Conservation (phyloP, 2,797 vertebrate genomes). For the Tragopan temminckii region DNA sequence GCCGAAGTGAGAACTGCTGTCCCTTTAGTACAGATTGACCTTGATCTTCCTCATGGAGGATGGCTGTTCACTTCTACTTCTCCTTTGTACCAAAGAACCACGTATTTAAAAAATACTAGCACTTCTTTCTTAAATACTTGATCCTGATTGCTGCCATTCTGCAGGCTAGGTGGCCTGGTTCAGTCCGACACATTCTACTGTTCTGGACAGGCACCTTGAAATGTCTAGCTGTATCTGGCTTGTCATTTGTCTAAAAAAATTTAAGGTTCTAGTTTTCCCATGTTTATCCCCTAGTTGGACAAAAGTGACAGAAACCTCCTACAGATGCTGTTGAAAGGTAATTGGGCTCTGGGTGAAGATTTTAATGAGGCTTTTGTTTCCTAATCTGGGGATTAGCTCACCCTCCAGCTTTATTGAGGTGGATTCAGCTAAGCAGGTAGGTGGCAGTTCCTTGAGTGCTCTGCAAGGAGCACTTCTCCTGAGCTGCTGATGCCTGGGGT, state of each 20-base stretch:
- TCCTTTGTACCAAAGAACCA: not conserved
- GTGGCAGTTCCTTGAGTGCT: not conserved
- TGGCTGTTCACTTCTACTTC: not conserved
- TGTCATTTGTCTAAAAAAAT: not conserved
- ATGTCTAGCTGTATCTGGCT: not conserved
- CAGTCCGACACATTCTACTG: not conserved
- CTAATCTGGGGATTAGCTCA: not conserved
- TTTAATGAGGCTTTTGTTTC: slow-evolving; percentile 32
- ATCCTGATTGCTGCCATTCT: not conserved
- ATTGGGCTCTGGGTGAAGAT: not conserved
- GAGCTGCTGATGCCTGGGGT: not conserved
- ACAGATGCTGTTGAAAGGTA: not conserved
- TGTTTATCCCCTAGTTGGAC: not conserved
- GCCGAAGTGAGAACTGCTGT: not conserved
- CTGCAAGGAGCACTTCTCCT: not conserved
- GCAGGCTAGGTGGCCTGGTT: not conserved
- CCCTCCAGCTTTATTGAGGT: not conserved
- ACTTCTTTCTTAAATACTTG: not conserved
- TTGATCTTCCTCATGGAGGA: not conserved
- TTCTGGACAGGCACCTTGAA: not conserved
- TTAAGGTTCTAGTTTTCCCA: not conserved
- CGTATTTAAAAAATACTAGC: not conserved
- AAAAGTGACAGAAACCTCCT: not conserved
- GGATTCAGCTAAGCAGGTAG: not conserved
- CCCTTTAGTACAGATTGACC: not conserved